These are phyloP conservation scores for Oryzias sinensis DNA, from an alignment of 2,797 vertebrate genomes.

Conservation along the genomic window DNA sequence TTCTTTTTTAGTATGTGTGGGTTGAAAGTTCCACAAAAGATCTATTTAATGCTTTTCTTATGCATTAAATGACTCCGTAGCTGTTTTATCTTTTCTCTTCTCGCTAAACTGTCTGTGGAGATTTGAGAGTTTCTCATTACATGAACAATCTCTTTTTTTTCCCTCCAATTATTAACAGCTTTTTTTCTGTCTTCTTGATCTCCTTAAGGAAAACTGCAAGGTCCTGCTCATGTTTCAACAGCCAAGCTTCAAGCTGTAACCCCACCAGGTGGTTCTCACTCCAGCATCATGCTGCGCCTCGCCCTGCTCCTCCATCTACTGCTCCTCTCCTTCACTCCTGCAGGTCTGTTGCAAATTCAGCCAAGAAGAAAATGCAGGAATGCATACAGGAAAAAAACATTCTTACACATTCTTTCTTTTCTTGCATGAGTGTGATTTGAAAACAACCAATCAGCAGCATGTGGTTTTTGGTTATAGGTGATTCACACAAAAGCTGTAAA, in stretches of 20 bases:
- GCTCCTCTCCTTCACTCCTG: conserved; percentile 47
- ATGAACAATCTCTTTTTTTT: not conserved
- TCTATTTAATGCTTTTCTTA: not conserved
- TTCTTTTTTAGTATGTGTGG: not conserved
- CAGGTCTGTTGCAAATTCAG: conserved; percentile 57
- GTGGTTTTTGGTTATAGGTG: too few relatives aligned
- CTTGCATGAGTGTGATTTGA: too few relatives aligned
- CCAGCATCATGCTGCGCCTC: conserved; percentile 73
- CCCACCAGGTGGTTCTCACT: conserved; percentile 64
- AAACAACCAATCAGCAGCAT: too few relatives aligned
- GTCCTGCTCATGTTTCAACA: conserved; percentile 74
- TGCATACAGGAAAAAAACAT: not conserved
- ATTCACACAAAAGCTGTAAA: too few relatives aligned
- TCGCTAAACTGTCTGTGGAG: not conserved
- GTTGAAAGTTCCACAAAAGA: not conserved
- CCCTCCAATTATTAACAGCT: not conserved
- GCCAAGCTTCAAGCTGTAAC: conserved; percentile 60
- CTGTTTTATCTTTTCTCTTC: not conserved
- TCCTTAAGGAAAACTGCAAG: conserved; percentile 59
- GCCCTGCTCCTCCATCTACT: conserved; percentile 66
- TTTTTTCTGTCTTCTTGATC: conserved; percentile 2
- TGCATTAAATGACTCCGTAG: not conserved
- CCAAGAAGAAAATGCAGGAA: conserved; percentile 9
- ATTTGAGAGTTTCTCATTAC: conserved; percentile 3
- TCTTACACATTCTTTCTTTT: too few relatives aligned